Conservation (phyloP, 2,888 invertebrate genomes). For the Lottia scabra region DNA sequence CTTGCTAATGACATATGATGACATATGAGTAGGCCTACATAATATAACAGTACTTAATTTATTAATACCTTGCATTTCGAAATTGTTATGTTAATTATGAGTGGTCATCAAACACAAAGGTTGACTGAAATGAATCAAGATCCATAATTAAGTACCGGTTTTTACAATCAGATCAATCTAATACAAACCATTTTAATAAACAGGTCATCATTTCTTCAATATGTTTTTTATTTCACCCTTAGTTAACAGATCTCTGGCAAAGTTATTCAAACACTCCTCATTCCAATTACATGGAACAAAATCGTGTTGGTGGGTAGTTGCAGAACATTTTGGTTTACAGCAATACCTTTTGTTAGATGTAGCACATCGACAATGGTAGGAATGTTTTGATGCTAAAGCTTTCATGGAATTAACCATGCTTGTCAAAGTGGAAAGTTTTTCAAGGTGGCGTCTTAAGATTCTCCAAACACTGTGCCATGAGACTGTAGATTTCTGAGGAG, state of each 20-base stretch:
- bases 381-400: not conserved
- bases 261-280: not conserved
- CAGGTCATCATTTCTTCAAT: not conserved
- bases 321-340: conserved; percentile 1
- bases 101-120: too few species aligned
- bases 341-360: conserved; percentile 1
- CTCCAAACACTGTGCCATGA: conserved; percentile 2
- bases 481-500: not conserved
- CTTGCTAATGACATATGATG: too few species aligned
- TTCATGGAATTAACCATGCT: not conserved
- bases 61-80: too few species aligned
- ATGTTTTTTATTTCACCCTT: conserved; percentile 1
- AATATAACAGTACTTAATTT: too few species aligned
- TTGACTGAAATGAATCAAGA: too few species aligned
- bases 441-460: not conserved
- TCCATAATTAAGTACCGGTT: too few species aligned
- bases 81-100: too few species aligned
- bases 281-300: conserved; percentile 1
- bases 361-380: not conserved
- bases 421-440: not conserved
- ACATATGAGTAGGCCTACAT: too few species aligned
- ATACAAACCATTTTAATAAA: too few species aligned
- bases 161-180: too few species aligned
- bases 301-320: not conserved
- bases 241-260: not conserved